Percentiles rank a stretch among this genome's conserved stretches.
Evolutionary conservation across 2,797 vertebrate species (phyloP).

Genomic region (Gymnoscopelus microlampas): DNA sequence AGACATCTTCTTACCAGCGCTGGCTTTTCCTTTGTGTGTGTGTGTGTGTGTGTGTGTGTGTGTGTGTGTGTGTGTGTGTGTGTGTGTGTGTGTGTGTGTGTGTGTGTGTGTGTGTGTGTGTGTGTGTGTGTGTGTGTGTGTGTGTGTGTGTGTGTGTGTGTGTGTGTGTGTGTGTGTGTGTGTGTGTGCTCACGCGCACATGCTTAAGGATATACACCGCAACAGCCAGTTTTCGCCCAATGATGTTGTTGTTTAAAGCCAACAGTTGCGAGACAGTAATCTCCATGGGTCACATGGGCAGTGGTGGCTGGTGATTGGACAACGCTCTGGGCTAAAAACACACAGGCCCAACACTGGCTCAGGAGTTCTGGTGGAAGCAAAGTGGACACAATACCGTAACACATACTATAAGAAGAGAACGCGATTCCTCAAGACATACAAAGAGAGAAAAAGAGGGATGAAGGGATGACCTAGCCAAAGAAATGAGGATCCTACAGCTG

Average conservation of each 20-base stretch:
- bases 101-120: constrained; percentile 39
- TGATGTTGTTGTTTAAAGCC: constrained; percentile 71
- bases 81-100: constrained; percentile 23
- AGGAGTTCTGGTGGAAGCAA: constrained; percentile 55
- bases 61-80: constrained; percentile 19
- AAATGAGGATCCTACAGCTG: constrained; percentile 61
- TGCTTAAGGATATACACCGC: constrained; percentile 43
- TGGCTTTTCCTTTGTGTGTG: constrained; percentile 40
- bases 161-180: constrained; percentile 19
- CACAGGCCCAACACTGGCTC: constrained; percentile 48
- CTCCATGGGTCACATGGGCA: constrained; percentile 66
- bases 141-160: constrained; percentile 37
- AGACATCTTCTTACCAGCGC: constrained; percentile 57
- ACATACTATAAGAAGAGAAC: no score
- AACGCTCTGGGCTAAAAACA: constrained; percentile 64
- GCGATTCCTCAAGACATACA: not conserved
- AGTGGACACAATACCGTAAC: constrained; percentile 18
- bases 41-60: constrained; percentile 18
- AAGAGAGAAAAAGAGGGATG: not conserved
- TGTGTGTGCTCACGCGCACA: not conserved
- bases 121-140: constrained; percentile 39
- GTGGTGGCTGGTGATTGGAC: constrained; percentile 64
- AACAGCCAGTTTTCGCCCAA: constrained; percentile 64
- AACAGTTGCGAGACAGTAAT: constrained; percentile 73
- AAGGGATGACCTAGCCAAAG: constrained; percentile 69